Evolutionary conservation across 1,140 invertebrate genomes (phyloP).

Genomic region (Drosophila ironensis): DNA sequence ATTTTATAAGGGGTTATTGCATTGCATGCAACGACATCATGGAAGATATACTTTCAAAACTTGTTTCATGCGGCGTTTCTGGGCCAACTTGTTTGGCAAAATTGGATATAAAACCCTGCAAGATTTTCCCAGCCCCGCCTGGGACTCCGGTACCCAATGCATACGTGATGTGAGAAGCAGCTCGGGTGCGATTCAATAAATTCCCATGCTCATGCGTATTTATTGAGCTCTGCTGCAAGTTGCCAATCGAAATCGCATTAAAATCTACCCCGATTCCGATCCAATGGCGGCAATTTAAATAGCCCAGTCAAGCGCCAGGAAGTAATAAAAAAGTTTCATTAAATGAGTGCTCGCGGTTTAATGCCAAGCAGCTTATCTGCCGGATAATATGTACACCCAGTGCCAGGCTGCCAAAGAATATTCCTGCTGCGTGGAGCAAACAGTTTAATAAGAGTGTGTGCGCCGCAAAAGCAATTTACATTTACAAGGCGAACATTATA

Average conservation of each 20-base stretch:
- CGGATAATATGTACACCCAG: conserved; percentile 16
- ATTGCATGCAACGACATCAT: too few relatives aligned
- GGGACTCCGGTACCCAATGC: conserved; percentile 1
- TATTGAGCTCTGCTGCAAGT: conserved; percentile 11
- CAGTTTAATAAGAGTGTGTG: conserved; percentile 29
- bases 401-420: conserved; percentile 34
- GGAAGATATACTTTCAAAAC: too few relatives aligned
- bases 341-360: conserved; percentile 54
- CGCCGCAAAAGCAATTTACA: conserved; percentile 50
- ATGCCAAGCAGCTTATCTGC: conserved; percentile 64
- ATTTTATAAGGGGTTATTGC: too few relatives aligned
- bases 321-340: conserved; percentile 73
- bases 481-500: conserved; percentile 49
- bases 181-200: too few relatives aligned
- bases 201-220: too few relatives aligned
- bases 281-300: conserved; percentile 48
- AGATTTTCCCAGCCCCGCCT: too few relatives aligned
- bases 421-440: conserved; percentile 3
- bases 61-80: too few relatives aligned
- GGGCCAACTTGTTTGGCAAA: too few relatives aligned
- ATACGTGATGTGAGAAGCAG: conserved; percentile 18
- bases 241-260: conserved; percentile 63
- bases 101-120: too few relatives aligned
- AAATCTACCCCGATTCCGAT: conserved; percentile 44
- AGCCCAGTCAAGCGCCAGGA: conserved; percentile 42